phyloP scores from a whole-genome alignment of 2,797 vertebrate genomes.

The Poeciliopsis paucimaculata region DNA sequence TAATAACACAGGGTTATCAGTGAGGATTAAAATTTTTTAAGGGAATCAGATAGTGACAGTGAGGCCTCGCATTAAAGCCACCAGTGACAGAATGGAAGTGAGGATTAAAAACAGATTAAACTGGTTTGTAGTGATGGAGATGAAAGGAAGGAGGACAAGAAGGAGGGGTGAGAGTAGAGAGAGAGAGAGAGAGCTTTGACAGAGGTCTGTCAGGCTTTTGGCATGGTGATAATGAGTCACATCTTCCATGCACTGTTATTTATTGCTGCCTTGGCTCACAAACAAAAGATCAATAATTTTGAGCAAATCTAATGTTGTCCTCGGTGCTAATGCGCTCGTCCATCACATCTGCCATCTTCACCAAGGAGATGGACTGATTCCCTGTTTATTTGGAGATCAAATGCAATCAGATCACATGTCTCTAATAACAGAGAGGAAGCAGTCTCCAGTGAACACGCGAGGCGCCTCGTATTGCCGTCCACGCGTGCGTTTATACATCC shows the following conservation, averaged over 20 bases:
- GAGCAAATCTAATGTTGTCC: conserved; percentile 89
- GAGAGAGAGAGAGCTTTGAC: conserved; percentile 72
- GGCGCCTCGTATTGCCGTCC: conserved; percentile 58
- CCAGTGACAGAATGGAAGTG: conserved; percentile 68
- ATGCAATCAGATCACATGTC: conserved; percentile 85
- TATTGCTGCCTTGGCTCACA: conserved; percentile 86
- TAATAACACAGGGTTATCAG: conserved; percentile 86
- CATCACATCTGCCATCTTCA: conserved; percentile 85
- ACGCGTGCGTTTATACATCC: conserved; percentile 69
- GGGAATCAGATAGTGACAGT: conserved; percentile 84
- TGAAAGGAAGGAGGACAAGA: conserved; percentile 66
- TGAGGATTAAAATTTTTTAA: conserved; percentile 82
- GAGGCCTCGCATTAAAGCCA: conserved; percentile 78
- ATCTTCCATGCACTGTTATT: conserved; percentile 84
- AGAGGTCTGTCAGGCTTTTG: conserved; percentile 85
- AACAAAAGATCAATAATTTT: conserved; percentile 91
- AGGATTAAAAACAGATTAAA: conserved; percentile 79
- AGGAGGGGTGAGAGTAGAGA: neutral
- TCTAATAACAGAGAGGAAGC: conserved; percentile 80
- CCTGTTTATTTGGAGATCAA: conserved; percentile 86
- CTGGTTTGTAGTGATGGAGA: conserved; percentile 71
- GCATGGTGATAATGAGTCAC: conserved; percentile 86
- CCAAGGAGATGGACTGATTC: conserved; percentile 84
- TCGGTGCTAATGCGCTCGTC: conserved; percentile 86
- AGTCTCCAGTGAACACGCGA: conserved; percentile 52